Evolutionary conservation across 1,140 invertebrate genomes (phyloP).

Genomic region (Dinothrombium tinctorium): DNA sequence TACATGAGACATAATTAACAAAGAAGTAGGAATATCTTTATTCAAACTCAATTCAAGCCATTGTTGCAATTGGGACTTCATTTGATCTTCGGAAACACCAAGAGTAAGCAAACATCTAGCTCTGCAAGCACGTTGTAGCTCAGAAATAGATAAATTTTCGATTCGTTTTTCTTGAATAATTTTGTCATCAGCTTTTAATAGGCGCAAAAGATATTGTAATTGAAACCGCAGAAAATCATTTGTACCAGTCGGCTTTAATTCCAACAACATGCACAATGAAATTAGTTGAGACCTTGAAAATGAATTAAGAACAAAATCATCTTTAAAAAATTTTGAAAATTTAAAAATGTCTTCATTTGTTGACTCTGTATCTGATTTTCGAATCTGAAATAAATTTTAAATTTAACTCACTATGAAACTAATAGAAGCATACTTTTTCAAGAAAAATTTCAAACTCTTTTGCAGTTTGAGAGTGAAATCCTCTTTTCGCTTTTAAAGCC

Average conservation of each 20-base stretch:
- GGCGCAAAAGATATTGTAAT: constrained; percentile 68
- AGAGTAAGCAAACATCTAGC: constrained; percentile 88
- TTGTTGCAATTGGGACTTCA: constrained; percentile 61
- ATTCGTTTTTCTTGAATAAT: constrained; percentile 88
- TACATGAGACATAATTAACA: constrained; percentile 71
- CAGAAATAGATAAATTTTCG: constrained; percentile 56
- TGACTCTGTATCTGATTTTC: constrained; percentile 42
- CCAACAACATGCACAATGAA: constrained; percentile 76
- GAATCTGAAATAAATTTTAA: constrained; percentile 27
- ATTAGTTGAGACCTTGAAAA: constrained; percentile 60
- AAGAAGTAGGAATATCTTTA: constrained; percentile 77
- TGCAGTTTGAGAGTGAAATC: constrained; percentile 47
- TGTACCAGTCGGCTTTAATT: constrained; percentile 63
- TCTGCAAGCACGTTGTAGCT: constrained; percentile 78
- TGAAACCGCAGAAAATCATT: constrained; percentile 80
- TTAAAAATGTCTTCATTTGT: constrained; percentile 85
- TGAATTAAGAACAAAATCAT: constrained; percentile 96
- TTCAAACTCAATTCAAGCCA: constrained; percentile 91
- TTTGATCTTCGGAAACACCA: constrained; percentile 64
- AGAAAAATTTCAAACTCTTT: constrained; percentile 85
- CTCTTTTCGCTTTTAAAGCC: constrained; percentile 44
- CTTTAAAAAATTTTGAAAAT: constrained; percentile 90
- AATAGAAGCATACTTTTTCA: constrained; percentile 34
- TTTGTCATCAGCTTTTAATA: constrained; percentile 76
- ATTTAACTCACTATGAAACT: not conserved